Base-by-base conservation (phyloP, 2,113 vertebrate genomes). In the Polyodon spathula region DNA sequence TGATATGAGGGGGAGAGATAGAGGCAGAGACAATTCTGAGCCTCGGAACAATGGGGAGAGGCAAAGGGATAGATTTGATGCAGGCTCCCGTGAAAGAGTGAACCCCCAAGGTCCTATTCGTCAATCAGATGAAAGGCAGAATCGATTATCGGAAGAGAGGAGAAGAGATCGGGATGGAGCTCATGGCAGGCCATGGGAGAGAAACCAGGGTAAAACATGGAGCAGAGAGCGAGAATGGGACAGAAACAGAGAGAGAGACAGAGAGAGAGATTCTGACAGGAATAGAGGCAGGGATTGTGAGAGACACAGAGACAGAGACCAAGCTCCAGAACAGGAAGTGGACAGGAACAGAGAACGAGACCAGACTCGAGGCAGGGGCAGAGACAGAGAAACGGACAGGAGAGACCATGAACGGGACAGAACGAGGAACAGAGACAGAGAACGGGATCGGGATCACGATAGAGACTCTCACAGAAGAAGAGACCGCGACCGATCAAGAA, bases 31-130 rank as follows among this genome's bases (percentile, higher is more conserved):
- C 67, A 76, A 75, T 57, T 66, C 88, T 62, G 78, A 56, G 68
- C 42, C 89, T 77, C 68, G 82, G 80, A 61, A 38, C 5, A 17
- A 60, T 4, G 68, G 71, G 41, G 92, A 88, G 5, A 82, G 89
- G 43, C 84, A 81, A 39, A 79, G 89, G 10, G 87, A 85, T 41
- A 86, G 91, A n/a, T 93, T 91, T 2, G 94, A 97, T 16, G 84
- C 79, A 8, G 80, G 76, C 14, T 83, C 82, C 68, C 84, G 84
- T 64, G 91, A 93, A 39, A 79, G 91, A 56, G 73, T 73, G 15
- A 64, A 71, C 9, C 75, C 85, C 56, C 73, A 81, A 37, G 55
- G 73, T 0, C 79, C 89, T 2, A 53, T 55, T 8, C 86, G 81
- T 38, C 71, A 73, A 8, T 73, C 73, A 0, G 92, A 96, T 50